Conservation (phyloP, 2,797 vertebrate genomes). For the Urophycis tenuis region DNA sequence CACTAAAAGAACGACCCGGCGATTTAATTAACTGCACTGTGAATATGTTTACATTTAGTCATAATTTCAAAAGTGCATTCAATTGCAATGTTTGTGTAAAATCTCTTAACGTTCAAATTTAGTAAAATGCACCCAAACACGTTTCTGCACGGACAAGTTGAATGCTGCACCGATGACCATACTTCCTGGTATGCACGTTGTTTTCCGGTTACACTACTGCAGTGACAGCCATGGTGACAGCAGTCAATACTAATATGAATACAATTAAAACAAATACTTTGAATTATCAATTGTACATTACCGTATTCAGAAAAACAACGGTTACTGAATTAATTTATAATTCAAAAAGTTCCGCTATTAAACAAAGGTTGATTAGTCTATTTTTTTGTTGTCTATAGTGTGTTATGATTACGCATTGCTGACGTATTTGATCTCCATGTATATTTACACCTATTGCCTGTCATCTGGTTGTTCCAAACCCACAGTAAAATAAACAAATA, state of each 20-base stretch:
- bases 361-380: too few relatives aligned
- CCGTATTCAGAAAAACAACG: too few relatives aligned
- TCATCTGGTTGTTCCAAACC: background rate
- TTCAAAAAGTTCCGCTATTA: too few relatives aligned
- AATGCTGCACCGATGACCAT: background rate
- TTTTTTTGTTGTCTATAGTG: too few relatives aligned
- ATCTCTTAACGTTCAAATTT: background rate
- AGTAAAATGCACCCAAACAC: background rate
- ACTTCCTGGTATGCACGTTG: background rate
- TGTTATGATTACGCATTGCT: too few relatives aligned
- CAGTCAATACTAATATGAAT: background rate
- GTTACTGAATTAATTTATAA: too few relatives aligned
- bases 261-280: too few relatives aligned
- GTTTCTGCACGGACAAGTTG: conserved; percentile 3
- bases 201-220: background rate
- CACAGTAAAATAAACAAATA: background rate
- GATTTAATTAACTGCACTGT: background rate
- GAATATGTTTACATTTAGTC: background rate
- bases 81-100: background rate
- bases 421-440: too few relatives aligned
- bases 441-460: background rate
- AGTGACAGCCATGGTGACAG: too few relatives aligned
- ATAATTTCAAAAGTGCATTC: background rate
- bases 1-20: background rate
- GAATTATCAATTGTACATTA: too few relatives aligned